phyloP scores from a whole-genome alignment of 37 sponge, comb jelly and placozoan species.

The Tethya wilhelma region DNA sequence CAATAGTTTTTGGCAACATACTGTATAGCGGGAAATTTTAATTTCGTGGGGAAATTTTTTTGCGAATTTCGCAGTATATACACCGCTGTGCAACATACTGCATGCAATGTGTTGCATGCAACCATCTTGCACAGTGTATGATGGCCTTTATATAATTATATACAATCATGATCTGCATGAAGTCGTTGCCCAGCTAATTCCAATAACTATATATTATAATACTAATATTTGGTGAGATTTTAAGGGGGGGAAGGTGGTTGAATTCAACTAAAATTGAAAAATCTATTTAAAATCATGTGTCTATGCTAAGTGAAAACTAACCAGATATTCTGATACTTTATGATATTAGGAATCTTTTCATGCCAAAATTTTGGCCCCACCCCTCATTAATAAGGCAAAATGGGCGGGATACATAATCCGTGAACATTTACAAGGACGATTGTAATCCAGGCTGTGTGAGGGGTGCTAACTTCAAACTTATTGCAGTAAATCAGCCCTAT shows the following conservation, averaged over 20 bases:
- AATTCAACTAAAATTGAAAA: not conserved
- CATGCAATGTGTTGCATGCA: no score
- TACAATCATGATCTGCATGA: no score
- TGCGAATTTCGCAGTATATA: no score
- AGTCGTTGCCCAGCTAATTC: no score
- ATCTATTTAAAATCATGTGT: not conserved
- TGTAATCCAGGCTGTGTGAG: not conserved
- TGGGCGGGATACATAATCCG: not conserved
- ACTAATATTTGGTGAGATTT: not conserved
- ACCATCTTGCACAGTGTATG: no score
- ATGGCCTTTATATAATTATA: no score
- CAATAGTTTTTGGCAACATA: no score
- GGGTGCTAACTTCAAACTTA: not conserved
- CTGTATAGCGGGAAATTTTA: no score
- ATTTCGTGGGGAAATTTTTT: no score
- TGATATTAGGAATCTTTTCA: not conserved
- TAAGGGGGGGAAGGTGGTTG: not conserved
- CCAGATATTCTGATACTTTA: not conserved
- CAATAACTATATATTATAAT: no score
- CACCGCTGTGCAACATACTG: no score
- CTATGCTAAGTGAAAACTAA: not conserved
- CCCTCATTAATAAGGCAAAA: not conserved
- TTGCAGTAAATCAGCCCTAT: not conserved
- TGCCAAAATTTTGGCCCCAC: not conserved
- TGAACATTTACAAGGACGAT: not conserved